Evolutionary conservation across 2,888 invertebrate genomes (phyloP), one percentile per base, ranked within the genome.

Genomic region (Carpatolechia fugitivella): DNA sequence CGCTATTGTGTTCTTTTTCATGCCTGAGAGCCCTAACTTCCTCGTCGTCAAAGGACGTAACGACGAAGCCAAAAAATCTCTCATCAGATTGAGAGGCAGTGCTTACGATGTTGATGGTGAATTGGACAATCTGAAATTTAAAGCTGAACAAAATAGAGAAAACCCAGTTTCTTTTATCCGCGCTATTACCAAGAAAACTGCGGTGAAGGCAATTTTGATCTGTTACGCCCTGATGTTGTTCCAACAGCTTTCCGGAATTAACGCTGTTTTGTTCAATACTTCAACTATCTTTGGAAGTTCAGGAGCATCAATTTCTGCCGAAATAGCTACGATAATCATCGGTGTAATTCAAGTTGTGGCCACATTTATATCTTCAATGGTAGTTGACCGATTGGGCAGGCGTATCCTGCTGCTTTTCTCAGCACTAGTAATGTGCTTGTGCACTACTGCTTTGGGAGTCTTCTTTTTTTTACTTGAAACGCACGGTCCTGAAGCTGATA

Each of bases 11-110:
- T 95, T 97, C 81, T 91, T 95, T 68, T 94, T 96, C 66, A 95
- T 97, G 93, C 98, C 98, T 0, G 98, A 98, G 81, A 94, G 96
- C 3, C 98, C 98, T 0, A 92, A 93, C 30, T 96, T 92, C 74
- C 88, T 93, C 62, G 90, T 95, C 60, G 90, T 91, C 47, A 94
- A 93, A 70, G 92, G 92, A 5, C 90, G 91, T 36, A 83, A 92
- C 18, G 91, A 92, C 0, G 93, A 92, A 52, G 97, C 97, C 0
- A 85, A 92, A 4, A 86, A 92, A 41, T 92, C 96, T 0, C 81
- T 98, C 61, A 82, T 92, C 58, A 93, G 91, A 82, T 87, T 98
- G 16, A 92, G 98, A n/a, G 97, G 97, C 0, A 74, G 83, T 0
- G 83, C 92, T 10, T 95, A 95, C 67, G 93, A 94, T 64, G 92